Percentiles rank a stretch among this genome's conserved stretches.
Evolutionary conservation across 2,888 invertebrate species (phyloP).

Genomic region (Cheilosia pagana): DNA sequence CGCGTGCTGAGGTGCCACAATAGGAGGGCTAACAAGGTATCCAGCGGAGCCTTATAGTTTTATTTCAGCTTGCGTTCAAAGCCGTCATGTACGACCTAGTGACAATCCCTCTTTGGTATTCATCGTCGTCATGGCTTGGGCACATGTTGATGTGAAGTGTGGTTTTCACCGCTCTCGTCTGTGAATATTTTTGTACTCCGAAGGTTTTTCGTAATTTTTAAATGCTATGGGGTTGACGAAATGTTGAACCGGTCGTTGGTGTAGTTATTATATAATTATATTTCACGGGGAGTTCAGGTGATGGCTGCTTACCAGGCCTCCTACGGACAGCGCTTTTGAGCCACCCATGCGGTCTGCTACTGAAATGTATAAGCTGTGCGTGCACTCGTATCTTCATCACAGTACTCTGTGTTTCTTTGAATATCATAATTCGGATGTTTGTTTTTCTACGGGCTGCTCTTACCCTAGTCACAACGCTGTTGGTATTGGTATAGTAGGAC

Average conservation of each 20-base stretch:
- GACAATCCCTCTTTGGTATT: conserved; percentile 37
- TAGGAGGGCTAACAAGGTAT: conserved; percentile 80
- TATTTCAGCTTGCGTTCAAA: conserved; percentile 44
- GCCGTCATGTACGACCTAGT: conserved; percentile 47
- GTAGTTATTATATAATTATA: conserved; percentile 45
- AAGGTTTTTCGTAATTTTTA: conserved; percentile 26
- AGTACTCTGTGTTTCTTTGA: conserved; percentile 17
- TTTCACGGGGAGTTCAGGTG: conserved; percentile 45
- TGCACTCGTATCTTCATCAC: conserved; percentile 6
- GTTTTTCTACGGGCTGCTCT: conserved; percentile 46
- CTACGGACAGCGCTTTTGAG: conserved; percentile 40
- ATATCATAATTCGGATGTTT: conserved; percentile 39
- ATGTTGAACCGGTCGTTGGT: conserved; percentile 30
- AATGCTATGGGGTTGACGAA: conserved; percentile 25
- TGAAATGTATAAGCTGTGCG: conserved; percentile 13
- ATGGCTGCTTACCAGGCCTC: conserved; percentile 42
- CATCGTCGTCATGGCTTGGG: conserved; percentile 8
- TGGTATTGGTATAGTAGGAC: not conserved
- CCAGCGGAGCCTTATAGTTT: conserved; percentile 56
- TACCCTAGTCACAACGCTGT: conserved; percentile 42
- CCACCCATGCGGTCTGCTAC: conserved; percentile 48
- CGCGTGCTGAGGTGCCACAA: conserved; percentile 83
- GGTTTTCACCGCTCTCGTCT: conserved; percentile 28
- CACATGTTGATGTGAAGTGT: conserved; percentile 47
- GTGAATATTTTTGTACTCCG: conserved; percentile 2